Evolutionary conservation across 2,113 vertebrate genomes (phyloP).

Genomic region (Cyphomyrus discorhynchus): DNA sequence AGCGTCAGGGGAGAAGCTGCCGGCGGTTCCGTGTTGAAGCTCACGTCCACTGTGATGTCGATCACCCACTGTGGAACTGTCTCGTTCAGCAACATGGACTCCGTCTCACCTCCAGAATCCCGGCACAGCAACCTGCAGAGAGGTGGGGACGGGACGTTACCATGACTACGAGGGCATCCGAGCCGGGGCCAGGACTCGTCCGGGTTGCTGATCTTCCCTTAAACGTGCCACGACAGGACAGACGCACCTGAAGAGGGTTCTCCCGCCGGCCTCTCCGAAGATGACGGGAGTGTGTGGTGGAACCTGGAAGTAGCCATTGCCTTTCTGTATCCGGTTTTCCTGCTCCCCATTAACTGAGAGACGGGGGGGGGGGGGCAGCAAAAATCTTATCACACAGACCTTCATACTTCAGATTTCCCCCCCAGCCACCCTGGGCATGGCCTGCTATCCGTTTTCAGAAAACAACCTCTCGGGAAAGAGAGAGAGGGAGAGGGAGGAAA

Average conservation of each 20-base stretch:
- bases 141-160: background rate
- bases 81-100: slow-evolving; percentile 97
- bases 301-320: slow-evolving; percentile 98
- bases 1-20: background rate
- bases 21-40: slow-evolving; percentile 38
- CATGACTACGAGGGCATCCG: background rate
- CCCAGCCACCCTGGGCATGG: background rate
- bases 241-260: slow-evolving; percentile 88
- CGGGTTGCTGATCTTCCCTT: background rate
- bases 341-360: slow-evolving; percentile 85
- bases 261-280: slow-evolving; percentile 92
- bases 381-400: background rate
- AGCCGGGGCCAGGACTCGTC: no score
- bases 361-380: background rate
- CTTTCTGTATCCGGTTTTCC: slow-evolving; percentile 90
- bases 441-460: background rate
- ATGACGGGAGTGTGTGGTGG: slow-evolving; percentile 98
- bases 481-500: background rate
- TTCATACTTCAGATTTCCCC: background rate
- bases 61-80: slow-evolving; percentile 98
- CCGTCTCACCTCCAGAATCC: slow-evolving; percentile 94
- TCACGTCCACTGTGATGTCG: slow-evolving; percentile 98
- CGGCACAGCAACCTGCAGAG: slow-evolving; percentile 82
- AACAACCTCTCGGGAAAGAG: background rate
- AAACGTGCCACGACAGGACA: background rate